Base-by-base conservation (phyloP, 2,797 vertebrate species). In the Poeciliopsis gracilis region DNA sequence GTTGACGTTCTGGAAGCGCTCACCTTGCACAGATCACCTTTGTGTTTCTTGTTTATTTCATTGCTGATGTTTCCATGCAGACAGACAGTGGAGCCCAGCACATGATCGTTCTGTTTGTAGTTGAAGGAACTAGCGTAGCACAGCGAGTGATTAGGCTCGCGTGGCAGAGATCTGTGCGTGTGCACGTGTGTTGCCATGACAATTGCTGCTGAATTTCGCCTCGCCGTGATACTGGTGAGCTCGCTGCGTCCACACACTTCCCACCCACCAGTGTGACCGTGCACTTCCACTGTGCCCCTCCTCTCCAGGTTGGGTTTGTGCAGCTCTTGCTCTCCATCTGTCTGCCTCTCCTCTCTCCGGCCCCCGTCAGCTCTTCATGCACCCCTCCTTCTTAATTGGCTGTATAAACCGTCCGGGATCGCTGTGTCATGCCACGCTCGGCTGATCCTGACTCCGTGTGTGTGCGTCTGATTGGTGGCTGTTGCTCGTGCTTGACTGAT, bases 331-430 rank as follows among this genome's bases (percentile, higher is more conserved):
- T 63, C 72, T 84, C 88, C 87, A 90, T 89, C 90, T 89, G 89
- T 86, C 88, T 25, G 57, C 72, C 59, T 77, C 76, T 80, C 77
- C 57, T 3, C 72, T 84, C 83, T 53, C 59, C 63, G 59, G 76
- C 79, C 15, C 5, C 71, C 79, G 9, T 25, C 36, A 25, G 20
- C 36, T 80, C 72, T 87, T 79, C 72, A 70, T n/a, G n/a, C 75
- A 76, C 80, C 75, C 86, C 87, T 89, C 86, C 87, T 57, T 81
- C 66, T 77, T 88, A 88, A 89, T 91, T 88, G 88, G 85, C 80
- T 78, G 71, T 55, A n/a, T 85, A 38, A 86, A 80, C 83, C 7
- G 4, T 78, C 75, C 73, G 9, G 28, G 55, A 75, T 80, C 33
- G 6, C 82, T 18, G 84, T 83, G 84, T 91, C 89, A 82, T 5